Evolutionary conservation across 2,888 invertebrate species (phyloP), one percentile per base, ranked within the genome.

Genomic region (Caenorhabditis japonica): DNA sequence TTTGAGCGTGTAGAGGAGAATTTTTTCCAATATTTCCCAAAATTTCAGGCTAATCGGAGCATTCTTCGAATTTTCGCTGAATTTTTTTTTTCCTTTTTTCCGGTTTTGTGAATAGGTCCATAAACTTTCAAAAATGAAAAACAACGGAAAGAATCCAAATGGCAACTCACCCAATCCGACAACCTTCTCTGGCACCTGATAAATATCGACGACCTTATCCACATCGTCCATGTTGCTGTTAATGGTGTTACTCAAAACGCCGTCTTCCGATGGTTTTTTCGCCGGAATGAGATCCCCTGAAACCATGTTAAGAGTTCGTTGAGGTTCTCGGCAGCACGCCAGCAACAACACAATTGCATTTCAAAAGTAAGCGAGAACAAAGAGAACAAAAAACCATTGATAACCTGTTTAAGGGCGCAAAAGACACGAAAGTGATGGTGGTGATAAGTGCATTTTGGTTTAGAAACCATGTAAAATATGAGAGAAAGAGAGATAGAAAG

Each of bases 171-270:
- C 68, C 7, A 69, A 51, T 25, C 68, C 68, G n/a, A 69, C 68
- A 3, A 60, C 59, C 38, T 59, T 59, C 44, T 69, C 68, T 2
- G 68, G 68, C 15, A 69, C 68, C n/a, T 46, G 68, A 36, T 59
- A 59, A 43, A 69, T 34, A 12, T 69, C 68, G 39, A 17, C 21
- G 0, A 69, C 47, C 2, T 69, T 69, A 17, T 53, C 53, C 39
- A 23, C 10, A n/a, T 59, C 59, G 13, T 34, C 59, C 68, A 69
- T 69, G 33, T 59, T 68, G n/a, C n/a, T n/a, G n/a, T n/a, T n/a
- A n/a, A n/a, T n/a, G n/a, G n/a, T n/a, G n/a, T n/a, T n/a, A n/a
- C n/a, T n/a, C 36, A 59, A 44, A 34, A 41, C 41, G 53, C 53
- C 53, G n/a, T 23, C 56, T 56, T 66, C 56, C 13, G 66, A 34